phyloP scores from a whole-genome alignment of 1,140 invertebrate genomes.

The Zophobas atratus region DNA sequence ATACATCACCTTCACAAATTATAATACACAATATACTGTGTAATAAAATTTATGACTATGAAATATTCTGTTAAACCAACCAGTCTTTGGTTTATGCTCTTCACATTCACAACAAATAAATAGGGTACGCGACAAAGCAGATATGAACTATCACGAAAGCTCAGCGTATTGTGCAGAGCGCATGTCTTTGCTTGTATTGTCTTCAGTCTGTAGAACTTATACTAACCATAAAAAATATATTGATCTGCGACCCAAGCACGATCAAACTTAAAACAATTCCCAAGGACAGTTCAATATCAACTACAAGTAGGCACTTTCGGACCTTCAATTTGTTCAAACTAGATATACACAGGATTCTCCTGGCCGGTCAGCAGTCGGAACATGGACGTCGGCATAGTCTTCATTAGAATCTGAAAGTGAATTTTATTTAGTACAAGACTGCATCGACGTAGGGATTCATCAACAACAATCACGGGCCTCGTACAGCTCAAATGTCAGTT shows the following conservation, averaged over 20 bases:
- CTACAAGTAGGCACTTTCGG: slow-evolving; percentile 69
- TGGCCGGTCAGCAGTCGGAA: slow-evolving; percentile 98
- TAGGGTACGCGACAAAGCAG: slow-evolving; percentile 64
- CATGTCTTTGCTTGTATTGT: slow-evolving; percentile 67
- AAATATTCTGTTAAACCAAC: slow-evolving; percentile 61
- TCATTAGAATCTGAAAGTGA: slow-evolving; percentile 93
- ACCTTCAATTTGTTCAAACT: slow-evolving; percentile 69
- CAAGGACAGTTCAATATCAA: slow-evolving; percentile 65
- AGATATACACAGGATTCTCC: slow-evolving; percentile 99
- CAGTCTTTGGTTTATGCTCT: slow-evolving; percentile 65
- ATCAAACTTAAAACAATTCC: slow-evolving; percentile 66
- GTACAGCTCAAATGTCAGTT: no score
- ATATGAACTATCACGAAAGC: slow-evolving; percentile 68
- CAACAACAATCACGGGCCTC: no score
- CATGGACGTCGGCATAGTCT: slow-evolving; percentile 99
- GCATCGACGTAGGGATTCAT: no score
- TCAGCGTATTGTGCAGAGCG: slow-evolving; percentile 63
- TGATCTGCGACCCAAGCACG: slow-evolving; percentile 66
- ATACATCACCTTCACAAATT: slow-evolving; percentile 42
- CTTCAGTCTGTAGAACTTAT: slow-evolving; percentile 68
- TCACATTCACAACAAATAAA: slow-evolving; percentile 64
- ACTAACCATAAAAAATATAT: slow-evolving; percentile 68
- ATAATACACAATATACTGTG: not conserved
- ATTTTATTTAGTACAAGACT: not conserved
- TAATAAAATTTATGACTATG: slow-evolving; percentile 33